Conservation (phyloP, 37 sponge, comb jelly and placozoan genomes). For the Beroe forskalii region DNA sequence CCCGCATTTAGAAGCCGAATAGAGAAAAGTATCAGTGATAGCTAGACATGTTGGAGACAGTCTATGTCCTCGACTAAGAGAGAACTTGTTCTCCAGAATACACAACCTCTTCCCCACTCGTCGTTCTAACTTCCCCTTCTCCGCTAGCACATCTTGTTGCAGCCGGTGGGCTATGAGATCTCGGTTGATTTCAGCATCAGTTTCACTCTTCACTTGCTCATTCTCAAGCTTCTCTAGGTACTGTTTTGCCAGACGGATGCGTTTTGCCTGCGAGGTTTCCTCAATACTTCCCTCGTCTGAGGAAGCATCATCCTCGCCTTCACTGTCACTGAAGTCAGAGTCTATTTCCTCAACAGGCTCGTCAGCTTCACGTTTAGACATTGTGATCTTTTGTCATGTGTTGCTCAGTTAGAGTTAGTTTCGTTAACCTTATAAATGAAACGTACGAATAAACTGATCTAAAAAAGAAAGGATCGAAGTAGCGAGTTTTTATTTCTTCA, state of each 20-base stretch:
- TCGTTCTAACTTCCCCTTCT: not conserved
- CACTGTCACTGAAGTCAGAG: conserved; percentile 54
- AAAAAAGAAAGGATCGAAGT: too few relatives aligned
- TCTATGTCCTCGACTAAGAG: conserved; percentile 74
- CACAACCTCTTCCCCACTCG: conserved; percentile 36
- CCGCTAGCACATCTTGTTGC: conserved; percentile 50
- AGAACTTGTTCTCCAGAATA: conserved; percentile 62
- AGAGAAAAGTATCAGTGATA: conserved; percentile 72
- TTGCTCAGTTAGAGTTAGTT: too few relatives aligned
- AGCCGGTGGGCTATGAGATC: conserved; percentile 79
- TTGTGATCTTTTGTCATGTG: too few relatives aligned
- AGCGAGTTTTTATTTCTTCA: too few relatives aligned
- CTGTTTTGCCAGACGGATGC: conserved; percentile 91
- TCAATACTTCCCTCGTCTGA: conserved; percentile 63
- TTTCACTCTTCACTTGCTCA: conserved; percentile 68
- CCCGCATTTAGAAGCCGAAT: conserved; percentile 83
- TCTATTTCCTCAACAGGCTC: conserved; percentile 30
- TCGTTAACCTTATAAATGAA: too few relatives aligned
- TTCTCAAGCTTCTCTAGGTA: conserved; percentile 79
- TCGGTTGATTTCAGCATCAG: conserved; percentile 68
- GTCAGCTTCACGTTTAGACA: not conserved
- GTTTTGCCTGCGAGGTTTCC: conserved; percentile 91
- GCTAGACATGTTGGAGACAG: conserved; percentile 84
- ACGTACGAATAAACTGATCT: too few relatives aligned
- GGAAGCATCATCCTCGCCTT: not conserved